Percentiles rank a stretch among this genome's conserved stretches.
Conservation (phyloP, 2,888 invertebrate species). For the Drosophila rubida region DNA sequence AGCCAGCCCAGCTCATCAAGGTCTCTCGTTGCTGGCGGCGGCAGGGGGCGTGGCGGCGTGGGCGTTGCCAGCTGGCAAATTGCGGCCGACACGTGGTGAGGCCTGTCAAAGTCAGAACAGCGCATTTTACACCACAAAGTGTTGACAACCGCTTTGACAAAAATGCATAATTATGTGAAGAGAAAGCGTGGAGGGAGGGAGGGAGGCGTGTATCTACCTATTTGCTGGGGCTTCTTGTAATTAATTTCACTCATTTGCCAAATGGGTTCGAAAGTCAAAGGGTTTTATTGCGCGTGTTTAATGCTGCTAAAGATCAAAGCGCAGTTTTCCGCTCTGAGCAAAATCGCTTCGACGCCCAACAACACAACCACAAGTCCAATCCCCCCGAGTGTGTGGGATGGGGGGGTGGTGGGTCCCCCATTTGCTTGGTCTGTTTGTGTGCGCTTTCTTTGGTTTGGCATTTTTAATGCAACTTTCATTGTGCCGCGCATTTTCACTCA, state of each 20-base stretch:
- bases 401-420: conserved; percentile 2
- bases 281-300: conserved; percentile 74
- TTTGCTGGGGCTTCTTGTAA: conserved; percentile 68
- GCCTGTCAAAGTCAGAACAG: conserved; percentile 59
- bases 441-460: conserved; percentile 43
- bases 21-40: neutral
- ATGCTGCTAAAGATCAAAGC: conserved; percentile 72
- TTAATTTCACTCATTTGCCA: conserved; percentile 74
- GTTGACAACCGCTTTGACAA: conserved; percentile 65
- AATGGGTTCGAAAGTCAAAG: conserved; percentile 70
- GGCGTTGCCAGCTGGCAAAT: conserved; percentile 62
- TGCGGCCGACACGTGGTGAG: conserved; percentile 52
- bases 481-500: conserved; percentile 67
- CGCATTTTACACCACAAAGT: conserved; percentile 44
- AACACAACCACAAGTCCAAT: neutral
- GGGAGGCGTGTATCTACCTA: conserved; percentile 1
- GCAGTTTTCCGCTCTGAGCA: conserved; percentile 44
- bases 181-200: neutral
- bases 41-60: conserved; percentile 5
- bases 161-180: conserved; percentile 43
- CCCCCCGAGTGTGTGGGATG: neutral
- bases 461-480: conserved; percentile 62
- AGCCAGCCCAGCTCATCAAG: conserved; percentile 22
- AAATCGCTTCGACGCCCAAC: conserved; percentile 52
- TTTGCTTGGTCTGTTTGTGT: conserved; percentile 19